Base-by-base conservation (phyloP, 1,140 invertebrate genomes). In the Andricus grossulariae region DNA sequence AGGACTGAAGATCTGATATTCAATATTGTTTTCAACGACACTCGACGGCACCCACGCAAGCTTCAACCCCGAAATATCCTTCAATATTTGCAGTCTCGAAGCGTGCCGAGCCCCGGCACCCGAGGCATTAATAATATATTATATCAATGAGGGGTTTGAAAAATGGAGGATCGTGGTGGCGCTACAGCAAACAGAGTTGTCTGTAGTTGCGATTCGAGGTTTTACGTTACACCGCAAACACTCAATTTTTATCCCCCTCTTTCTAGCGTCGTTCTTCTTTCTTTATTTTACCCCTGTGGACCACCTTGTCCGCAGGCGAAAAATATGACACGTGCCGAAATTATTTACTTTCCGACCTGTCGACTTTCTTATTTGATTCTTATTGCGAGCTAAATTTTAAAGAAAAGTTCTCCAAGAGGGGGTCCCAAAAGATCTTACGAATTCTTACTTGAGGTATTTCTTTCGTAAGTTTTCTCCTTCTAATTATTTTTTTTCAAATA, bases 71-170 rank as follows among this genome's bases (percentile, higher is more conserved):
- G 50, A 79, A 72, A 78, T 76, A 80, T 86, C 80, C 76, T 83
- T 84, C 84, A 89, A 90, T 91, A 89, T 91, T 89, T 89, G 87
- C 89, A 85, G 80, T 85, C 83, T 76, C 60, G 77, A 80, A 75
- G 89, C 89, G 90, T 91, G 90, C 88, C 85, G 78, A 79, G 84
- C 80, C 82, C 66, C 80, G 77, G 80, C 87, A 86, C 88, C 87
- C 84, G 86, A 73, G 88, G 90, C 90, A 91, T 91, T 91, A 91
- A 91, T 91, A 91, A 90, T 91, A 88, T 88, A 91, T 90, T 86
- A 91, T 89, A 89, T 90, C 89, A 88, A 87, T 88, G 89, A 85
- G 82, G 78, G 81, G 70, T 85, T 90, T 90, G 89, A 90, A 91
- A 91, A 89, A 90, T 90, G 86, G 84, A 87, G 82, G 74, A 73